Evolutionary conservation across 2,888 invertebrate species (phyloP).

Genomic region (Drosophila setosimentum): DNA sequence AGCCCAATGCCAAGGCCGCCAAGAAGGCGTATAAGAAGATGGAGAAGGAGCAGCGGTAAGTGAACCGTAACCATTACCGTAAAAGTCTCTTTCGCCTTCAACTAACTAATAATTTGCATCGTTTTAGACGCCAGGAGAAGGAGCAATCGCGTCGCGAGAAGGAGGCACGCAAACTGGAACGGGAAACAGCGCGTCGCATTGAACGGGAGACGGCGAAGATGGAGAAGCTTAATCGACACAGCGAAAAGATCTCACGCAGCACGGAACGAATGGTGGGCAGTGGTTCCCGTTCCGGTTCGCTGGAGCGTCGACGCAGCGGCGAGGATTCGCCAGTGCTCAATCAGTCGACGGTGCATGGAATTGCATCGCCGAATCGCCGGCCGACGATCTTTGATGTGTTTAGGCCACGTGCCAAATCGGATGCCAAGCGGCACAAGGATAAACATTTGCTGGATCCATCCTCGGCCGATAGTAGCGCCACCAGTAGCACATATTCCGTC

Average conservation of each 20-base stretch:
- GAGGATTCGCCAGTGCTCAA: constrained; percentile 85
- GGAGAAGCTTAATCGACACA: constrained; percentile 84
- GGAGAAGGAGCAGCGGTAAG: constrained; percentile 85
- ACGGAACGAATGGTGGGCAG: constrained; percentile 83
- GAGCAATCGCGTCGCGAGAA: constrained; percentile 84
- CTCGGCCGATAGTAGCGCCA: constrained; percentile 82
- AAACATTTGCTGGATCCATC: constrained; percentile 79
- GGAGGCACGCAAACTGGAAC: constrained; percentile 84
- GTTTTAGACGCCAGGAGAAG: constrained; percentile 83
- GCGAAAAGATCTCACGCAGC: constrained; percentile 85
- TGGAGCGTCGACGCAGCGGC: constrained; percentile 84
- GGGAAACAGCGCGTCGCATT: constrained; percentile 84
- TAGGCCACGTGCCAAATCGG: constrained; percentile 91
- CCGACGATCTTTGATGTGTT: constrained; percentile 93
- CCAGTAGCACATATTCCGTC: constrained; percentile 80
- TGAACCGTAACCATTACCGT: not conserved
- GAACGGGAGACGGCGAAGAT: constrained; percentile 85
- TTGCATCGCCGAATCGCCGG: constrained; percentile 89
- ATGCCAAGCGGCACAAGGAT: constrained; percentile 86
- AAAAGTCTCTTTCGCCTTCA: not conserved
- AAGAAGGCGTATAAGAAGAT: constrained; percentile 84
- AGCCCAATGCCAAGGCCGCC: constrained; percentile 84
- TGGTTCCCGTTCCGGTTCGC: constrained; percentile 84
- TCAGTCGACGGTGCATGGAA: constrained; percentile 86
- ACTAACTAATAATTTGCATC: not conserved